A percentile compares a stretch with the other conserved stretches of the same genome.
Evolutionary conservation across 2,113 vertebrate species (phyloP).

Genomic region (Pelecanus crispus): DNA sequence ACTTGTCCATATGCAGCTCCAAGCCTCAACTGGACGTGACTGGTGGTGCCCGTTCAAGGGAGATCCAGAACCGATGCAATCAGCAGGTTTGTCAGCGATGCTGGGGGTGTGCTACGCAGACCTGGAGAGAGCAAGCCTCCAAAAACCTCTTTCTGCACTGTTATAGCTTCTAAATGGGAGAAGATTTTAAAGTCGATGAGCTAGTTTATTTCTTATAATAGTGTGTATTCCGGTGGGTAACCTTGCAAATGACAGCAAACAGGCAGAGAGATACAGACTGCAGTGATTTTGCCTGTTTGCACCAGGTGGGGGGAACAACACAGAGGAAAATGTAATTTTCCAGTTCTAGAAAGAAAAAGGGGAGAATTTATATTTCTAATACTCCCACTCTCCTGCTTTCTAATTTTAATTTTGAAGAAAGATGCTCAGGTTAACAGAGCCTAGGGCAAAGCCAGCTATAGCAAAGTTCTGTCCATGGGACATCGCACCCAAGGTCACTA

Average conservation of each 20-base stretch:
- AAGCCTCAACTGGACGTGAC: rapidly evolving
- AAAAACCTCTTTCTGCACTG: neutral
- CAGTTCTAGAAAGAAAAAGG: neutral
- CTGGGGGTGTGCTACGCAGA: neutral
- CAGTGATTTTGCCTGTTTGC: neutral
- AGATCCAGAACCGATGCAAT: neutral
- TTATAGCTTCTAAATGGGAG: neutral
- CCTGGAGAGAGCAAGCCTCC: neutral
- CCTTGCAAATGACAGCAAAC: neutral
- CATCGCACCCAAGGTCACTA: neutral
- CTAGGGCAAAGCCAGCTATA: neutral
- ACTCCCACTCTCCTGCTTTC: neutral
- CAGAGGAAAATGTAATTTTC: neutral
- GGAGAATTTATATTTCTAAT: neutral
- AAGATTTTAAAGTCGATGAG: neutral
- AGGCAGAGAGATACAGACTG: neutral
- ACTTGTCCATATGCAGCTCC: neutral
- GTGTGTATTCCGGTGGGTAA: neutral
- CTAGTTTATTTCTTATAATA: neutral
- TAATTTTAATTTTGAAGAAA: neutral
- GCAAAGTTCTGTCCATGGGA: neutral
- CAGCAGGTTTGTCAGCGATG: neutral
- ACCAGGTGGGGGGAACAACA: neutral
- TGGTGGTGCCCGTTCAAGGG: neutral
- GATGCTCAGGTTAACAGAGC: neutral